Evolutionary conservation across 2,797 vertebrate genomes (phyloP), one percentile per base, ranked within the genome.

Genomic region (Alosa sapidissima): DNA sequence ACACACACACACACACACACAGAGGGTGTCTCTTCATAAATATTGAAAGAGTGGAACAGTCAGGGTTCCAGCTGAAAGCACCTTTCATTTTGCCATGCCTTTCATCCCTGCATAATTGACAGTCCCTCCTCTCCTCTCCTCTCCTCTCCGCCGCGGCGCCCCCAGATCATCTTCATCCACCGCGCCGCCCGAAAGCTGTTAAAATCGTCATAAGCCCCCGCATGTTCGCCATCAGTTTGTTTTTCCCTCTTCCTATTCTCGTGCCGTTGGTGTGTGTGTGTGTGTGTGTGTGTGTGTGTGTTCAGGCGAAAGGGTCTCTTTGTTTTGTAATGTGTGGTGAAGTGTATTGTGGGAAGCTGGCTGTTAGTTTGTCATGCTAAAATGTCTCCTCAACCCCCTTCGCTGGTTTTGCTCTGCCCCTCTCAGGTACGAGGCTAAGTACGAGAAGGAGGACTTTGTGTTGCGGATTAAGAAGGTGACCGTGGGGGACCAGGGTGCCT

Each of bases 391-490:
- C 5, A 3, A 3, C 47, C 36, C 14, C 1, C 19, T 54, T 19
- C 1, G 45, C 48, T 85, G 24, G 47, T 47, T 68, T 7, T 36
- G 28, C 62, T 14, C 33, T 83, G 88, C 49, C 54, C 87, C 48
- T 87, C n/a, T 41, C 92, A 99, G 98, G 93, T 99, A 98, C 75
- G 98, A 99, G 90, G 97, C 98, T 93, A 96, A 91, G 89, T 95
- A 95, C 85, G 95, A 96, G 84, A 95, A 96, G 89, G 97, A 99
- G 28, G 98, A 99, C 89, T 97, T 97, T 87, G 95, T 98, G 5
- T 92, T 99, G 90, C 96, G 96, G 89, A 97, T 99, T 86, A 98
- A 98, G 93, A 98, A 97, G 89, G 96, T 96, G 1, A 82, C 90
- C 81, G 96, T 96, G 83, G 92, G 91, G 0, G 98, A 99, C 83